Evolutionary conservation across 1,140 invertebrate genomes (phyloP), one percentile per base, ranked within the genome.

Genomic region (Tigriopus japonicus): DNA sequence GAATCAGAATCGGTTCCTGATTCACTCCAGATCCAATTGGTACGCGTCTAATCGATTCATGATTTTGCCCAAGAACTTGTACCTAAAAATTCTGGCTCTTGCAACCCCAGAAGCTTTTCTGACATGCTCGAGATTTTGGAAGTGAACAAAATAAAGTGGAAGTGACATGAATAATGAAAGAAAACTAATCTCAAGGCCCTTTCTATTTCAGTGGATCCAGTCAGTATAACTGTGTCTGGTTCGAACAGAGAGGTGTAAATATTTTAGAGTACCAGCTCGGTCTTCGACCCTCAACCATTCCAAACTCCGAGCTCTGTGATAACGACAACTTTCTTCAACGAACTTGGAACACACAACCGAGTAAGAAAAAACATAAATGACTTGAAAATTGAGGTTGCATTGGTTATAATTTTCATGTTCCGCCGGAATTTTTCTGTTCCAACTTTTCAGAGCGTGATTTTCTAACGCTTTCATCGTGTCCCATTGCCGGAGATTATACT

Each of bases 401-500:
- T 42, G 6, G 2, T 5, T 3, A 60, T 23, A 35, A 41, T 15
- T 6, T 5, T 41, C 17, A 28, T 51, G 43, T 52, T 15, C 51
- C 19, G 21, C 23, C 43, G 24, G 13, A 21, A 52, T 55, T 13
- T 55, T 52, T 55, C 24, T 52, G 1, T 52, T 52, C 6, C 5
- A 6, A 23, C 23, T 56, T 54, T 42, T 35, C 21, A 40, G 17
- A 24, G 21, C 28, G 17, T 6, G 19, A 17, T n/a, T 23, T 19
- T 6, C 14, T 23, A 10, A 5, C 52, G 51, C 43, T 49, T 6
- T 54, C 77, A 12, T 73, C 78, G 2, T 84, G 82, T 70, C 82
- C 82, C 24, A 80, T 84, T 62, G 77, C 78, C 19, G 82, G 82
- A 1, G 77, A 81, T 66, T 84, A 82, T 64, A 77, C 73, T 23